Conservation (phyloP, 2,113 vertebrate species). For the Nansenia antarctica region DNA sequence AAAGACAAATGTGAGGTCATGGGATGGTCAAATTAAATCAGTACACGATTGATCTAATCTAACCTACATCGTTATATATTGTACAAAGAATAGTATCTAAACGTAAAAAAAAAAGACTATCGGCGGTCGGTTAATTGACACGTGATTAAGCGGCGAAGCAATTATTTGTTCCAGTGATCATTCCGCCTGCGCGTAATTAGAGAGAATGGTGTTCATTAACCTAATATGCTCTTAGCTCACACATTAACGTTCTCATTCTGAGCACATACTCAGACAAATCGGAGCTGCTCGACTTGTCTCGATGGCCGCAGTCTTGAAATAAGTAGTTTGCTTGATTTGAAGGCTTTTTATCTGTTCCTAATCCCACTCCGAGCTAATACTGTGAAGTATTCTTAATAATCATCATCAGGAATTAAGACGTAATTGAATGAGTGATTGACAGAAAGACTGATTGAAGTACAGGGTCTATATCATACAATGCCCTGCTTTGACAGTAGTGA, state of each 20-base stretch:
- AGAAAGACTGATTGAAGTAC: not conserved
- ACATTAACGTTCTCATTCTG: conserved; percentile 49
- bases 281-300: conserved; percentile 42
- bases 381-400: not conserved
- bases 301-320: not conserved
- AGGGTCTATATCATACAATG: not conserved
- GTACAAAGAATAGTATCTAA: not conserved
- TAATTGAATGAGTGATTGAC: not conserved
- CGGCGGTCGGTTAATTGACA: conserved; percentile 64
- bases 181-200: conserved; percentile 69
- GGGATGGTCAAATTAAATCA: too few relatives aligned
- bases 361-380: not conserved
- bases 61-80: too few relatives aligned
- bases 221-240: conserved; percentile 58
- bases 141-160: conserved; percentile 59
- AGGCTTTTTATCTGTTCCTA: not conserved
- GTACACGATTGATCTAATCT: too few relatives aligned
- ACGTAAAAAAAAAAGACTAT: too few relatives aligned
- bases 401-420: not conserved
- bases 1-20: too few relatives aligned
- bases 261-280: conserved; percentile 55
- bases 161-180: conserved; percentile 60
- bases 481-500: too few relatives aligned
- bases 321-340: not conserved
- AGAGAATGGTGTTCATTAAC: conserved; percentile 56